Conservation (phyloP, 1,140 invertebrate genomes). For the Carposina sasakii region DNA sequence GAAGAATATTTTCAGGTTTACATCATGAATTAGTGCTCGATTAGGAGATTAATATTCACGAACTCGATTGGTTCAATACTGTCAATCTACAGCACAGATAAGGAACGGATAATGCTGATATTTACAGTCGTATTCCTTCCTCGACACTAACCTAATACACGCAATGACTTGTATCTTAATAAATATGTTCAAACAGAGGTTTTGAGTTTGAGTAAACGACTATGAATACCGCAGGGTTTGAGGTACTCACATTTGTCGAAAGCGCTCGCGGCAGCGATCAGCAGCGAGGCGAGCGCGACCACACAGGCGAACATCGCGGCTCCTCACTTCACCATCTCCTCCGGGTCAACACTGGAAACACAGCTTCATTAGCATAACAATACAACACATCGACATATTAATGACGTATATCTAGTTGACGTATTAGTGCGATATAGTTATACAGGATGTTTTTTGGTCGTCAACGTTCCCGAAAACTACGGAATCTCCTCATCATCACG, state of each 20-base stretch:
- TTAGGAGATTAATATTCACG: too few species aligned
- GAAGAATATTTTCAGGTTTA: too few species aligned
- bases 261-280: conserved; percentile 31
- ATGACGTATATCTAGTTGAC: too few species aligned
- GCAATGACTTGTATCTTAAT: background rate
- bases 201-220: too few species aligned
- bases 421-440: too few species aligned
- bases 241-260: conserved; percentile 56
- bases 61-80: background rate
- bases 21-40: too few species aligned
- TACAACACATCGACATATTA: too few species aligned
- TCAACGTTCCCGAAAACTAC: too few species aligned
- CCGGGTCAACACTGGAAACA: conserved; percentile 30
- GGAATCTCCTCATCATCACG: too few species aligned
- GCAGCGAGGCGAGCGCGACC: conserved; percentile 39
- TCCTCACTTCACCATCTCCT: conserved; percentile 55
- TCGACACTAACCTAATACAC: background rate
- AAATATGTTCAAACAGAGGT: too few species aligned
- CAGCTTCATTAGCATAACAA: conserved; percentile 21
- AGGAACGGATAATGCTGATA: background rate
- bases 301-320: conserved; percentile 52
- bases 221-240: background rate
- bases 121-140: background rate
- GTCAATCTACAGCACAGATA: background rate
- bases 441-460: too few species aligned